Base-by-base conservation (phyloP, 2,888 invertebrate genomes). In the Agrypnus murinus region DNA sequence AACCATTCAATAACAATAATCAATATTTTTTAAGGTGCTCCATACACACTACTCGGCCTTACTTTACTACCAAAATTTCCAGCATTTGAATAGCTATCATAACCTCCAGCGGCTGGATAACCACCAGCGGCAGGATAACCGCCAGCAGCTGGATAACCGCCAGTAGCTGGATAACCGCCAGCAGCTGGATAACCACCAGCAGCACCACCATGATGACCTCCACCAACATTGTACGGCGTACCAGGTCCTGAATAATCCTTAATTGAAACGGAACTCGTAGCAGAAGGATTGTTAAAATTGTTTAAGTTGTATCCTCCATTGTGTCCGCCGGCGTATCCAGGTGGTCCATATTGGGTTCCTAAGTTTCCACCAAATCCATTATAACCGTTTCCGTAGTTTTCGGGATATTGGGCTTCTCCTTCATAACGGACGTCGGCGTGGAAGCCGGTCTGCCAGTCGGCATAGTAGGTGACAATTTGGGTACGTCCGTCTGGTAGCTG, bases 401-500 rank as follows among this genome's bases (percentile, higher is more conserved):
- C 90, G 0, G 92, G 91, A 78, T 90, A 92, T 17, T 86, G 87
- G 0, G 92, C 92, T 72, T 90, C 89, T 0, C 93, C 93, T 80
- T 93, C 92, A 82, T 93, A 86, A 32, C 78, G 87, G 7, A 93
- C 93, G 75, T 93, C 92, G 6, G 94, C 94, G 81, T 93, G 93
- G 87, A 92, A 94, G 0, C 94, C 94, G 0, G 91, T 92, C 81
- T 90, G 88, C 93, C 93, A 93, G 80, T 93, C 93, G 0, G 93
- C 94, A 77, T 92, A 92, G 85, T 93, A 94, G 0, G 91, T 91
- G 60, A 93, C 93, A 75, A 90, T 90, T 83, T 91, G 90, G 14
- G 87, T 87, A 60, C 90, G 86, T 36, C 91, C 90, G 78, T 91
- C 90, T 81, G 90, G 86, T 70, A 91, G 85, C 45, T 88, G 87